These are phyloP conservation scores for Coranthus polyacanthus DNA, from an alignment of 2,797 vertebrate genomes.

Conservation along the genomic window DNA sequence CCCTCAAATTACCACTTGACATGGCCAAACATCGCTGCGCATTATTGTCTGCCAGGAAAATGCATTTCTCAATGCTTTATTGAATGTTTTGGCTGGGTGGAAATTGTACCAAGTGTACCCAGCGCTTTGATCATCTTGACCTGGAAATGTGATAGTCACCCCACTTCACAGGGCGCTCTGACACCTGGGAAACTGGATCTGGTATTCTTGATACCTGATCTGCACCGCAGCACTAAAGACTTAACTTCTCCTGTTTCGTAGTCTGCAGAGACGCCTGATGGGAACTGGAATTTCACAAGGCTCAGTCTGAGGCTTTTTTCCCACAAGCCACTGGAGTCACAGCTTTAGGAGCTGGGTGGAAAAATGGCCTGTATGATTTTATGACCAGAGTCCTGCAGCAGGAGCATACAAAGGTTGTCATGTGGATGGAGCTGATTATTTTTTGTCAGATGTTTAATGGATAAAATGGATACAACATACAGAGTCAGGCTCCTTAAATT, in stretches of 20 bases:
- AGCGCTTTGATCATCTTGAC: slow-evolving; percentile 80
- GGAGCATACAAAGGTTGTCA: not conserved
- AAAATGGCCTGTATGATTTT: slow-evolving; percentile 59
- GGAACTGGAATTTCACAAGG: slow-evolving; percentile 79
- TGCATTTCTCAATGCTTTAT: slow-evolving; percentile 71
- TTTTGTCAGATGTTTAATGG: too few species aligned
- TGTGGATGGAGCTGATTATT: not conserved
- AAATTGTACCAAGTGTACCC: slow-evolving; percentile 75
- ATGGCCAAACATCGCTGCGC: slow-evolving; percentile 69
- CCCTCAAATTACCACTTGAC: slow-evolving; percentile 79
- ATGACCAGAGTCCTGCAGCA: slow-evolving; percentile 54
- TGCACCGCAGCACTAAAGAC: slow-evolving; percentile 74
- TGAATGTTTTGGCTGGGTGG: slow-evolving; percentile 82
- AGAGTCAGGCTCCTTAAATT: too few species aligned
- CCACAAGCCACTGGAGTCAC: slow-evolving; percentile 69
- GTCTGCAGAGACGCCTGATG: slow-evolving; percentile 61
- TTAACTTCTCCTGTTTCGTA: slow-evolving; percentile 75
- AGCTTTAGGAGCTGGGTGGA: slow-evolving; percentile 61
- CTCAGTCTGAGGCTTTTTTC: slow-evolving; percentile 54
- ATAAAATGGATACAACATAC: too few species aligned
- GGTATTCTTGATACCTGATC: slow-evolving; percentile 74
- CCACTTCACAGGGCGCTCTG: slow-evolving; percentile 77
- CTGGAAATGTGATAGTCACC: slow-evolving; percentile 79
- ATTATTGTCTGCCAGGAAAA: slow-evolving; percentile 79
- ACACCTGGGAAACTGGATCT: slow-evolving; percentile 81